phyloP scores from a whole-genome alignment of 2,888 invertebrate genomes.

The Caenorhabditis uteleia region DNA sequence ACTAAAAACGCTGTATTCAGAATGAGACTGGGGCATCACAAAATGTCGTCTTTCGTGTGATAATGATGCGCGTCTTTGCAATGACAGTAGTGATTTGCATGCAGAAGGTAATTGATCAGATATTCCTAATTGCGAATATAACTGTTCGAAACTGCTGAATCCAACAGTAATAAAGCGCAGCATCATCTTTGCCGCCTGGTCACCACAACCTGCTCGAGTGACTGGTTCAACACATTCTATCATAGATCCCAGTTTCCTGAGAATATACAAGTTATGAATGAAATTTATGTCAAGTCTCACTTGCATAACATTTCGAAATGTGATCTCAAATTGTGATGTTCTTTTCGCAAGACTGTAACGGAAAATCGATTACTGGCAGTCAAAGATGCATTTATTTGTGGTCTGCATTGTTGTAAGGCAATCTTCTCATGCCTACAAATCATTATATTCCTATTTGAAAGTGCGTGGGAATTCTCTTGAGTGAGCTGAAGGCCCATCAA shows the following conservation, averaged over 20 bases:
- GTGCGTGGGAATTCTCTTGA: slow-evolving; percentile 5
- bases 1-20: slow-evolving; percentile 34
- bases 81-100: slow-evolving; percentile 46
- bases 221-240: slow-evolving; percentile 58
- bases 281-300: slow-evolving; percentile 12
- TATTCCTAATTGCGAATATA: slow-evolving; percentile 56
- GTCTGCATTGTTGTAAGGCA: slow-evolving; percentile 45
- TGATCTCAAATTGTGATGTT: slow-evolving; percentile 48
- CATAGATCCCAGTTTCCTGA: slow-evolving; percentile 53
- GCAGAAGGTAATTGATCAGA: slow-evolving; percentile 52
- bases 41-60: slow-evolving; percentile 31
- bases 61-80: slow-evolving; percentile 33
- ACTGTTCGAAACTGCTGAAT: slow-evolving; percentile 57
- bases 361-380: slow-evolving; percentile 52
- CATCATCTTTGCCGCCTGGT: slow-evolving; percentile 56
- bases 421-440: slow-evolving; percentile 44
- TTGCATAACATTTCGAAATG: slow-evolving; percentile 55
- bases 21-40: slow-evolving; percentile 18
- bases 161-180: slow-evolving; percentile 57
- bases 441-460: slow-evolving; percentile 5
- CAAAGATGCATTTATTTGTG: slow-evolving; percentile 50
- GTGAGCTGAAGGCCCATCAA: background rate
- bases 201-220: slow-evolving; percentile 51
- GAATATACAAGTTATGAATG: background rate
- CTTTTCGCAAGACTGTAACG: slow-evolving; percentile 49